Conservation (phyloP, 1,140 invertebrate species). For the Bombus vancouverensis region DNA sequence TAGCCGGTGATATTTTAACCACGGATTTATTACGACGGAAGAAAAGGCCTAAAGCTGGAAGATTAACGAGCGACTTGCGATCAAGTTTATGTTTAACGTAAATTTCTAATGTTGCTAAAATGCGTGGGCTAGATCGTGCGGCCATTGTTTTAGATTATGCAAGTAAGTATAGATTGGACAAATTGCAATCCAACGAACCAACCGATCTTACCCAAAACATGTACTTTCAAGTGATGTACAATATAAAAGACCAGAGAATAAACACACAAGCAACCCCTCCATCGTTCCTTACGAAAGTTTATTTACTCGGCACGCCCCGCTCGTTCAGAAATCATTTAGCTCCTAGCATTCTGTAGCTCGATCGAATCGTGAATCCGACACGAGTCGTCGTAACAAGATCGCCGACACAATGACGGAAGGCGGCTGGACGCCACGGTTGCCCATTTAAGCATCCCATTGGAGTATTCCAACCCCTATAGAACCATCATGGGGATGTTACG, state of each 20-base stretch:
- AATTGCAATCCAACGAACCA: neutral
- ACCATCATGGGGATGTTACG: constrained; percentile 21
- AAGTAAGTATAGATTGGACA: no score
- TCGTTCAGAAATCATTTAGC: constrained; percentile 51
- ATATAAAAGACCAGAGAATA: neutral
- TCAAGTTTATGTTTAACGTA: neutral
- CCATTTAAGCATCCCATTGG: constrained; percentile 42
- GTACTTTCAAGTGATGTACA: neutral
- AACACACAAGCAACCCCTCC: neutral
- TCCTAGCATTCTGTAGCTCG: neutral
- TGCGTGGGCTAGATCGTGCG: no score
- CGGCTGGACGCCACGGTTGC: constrained; percentile 32
- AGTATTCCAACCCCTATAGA: neutral
- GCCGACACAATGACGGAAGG: constrained; percentile 49
- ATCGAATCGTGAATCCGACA: constrained; percentile 24
- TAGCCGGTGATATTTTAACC: constrained; percentile 31
- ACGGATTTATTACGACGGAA: constrained; percentile 42
- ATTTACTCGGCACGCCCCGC: constrained; percentile 51
- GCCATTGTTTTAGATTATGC: no score
- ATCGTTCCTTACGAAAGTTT: constrained; percentile 5
- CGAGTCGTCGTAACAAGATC: constrained; percentile 51
- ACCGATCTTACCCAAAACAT: neutral
- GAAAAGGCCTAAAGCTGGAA: neutral
- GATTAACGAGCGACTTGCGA: constrained; percentile 16
- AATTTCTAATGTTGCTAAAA: neutral